Base-by-base conservation (phyloP, 2,113 vertebrate genomes). In the Gymnogyps californianus region DNA sequence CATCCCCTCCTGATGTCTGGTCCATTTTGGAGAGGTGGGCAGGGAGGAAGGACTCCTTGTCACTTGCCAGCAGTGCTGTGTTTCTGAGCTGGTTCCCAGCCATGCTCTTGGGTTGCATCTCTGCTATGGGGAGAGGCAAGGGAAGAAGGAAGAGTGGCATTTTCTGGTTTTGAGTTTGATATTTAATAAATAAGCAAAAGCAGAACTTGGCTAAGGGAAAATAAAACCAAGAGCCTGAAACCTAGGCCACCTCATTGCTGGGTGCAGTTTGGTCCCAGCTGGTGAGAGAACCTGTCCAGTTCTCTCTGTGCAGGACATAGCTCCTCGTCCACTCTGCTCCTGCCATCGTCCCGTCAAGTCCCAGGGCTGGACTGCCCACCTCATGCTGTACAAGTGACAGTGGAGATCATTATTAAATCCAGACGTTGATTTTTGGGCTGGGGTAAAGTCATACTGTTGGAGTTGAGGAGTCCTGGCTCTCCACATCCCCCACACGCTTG, bases 301-400 rank as follows among this genome's bases (percentile, higher is more conserved):
- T 89, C 16, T 22, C 52, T 93, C 36, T 34, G 87, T 65, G 52
- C 31, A 87, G 83, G 47, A 78, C 8, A 10, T 4, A 4, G 38
- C 70, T 77, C 18, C 40, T 89, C 3, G 1, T 61, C 65, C 32
- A 21, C 65, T n/a, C 51, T 34, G 65, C 18, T 57, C 10, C 64
- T 87, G 61, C 21, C 40, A 25, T 51, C 1, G 2, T 83, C 42
- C 69, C 6, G 0, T 76, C 26, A 40, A 75, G 34, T 64, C 18
- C 31, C 26, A 61, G 44, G 51, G 36, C 61, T 65, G 62, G n/a
- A 57, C 57, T 78, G 34, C 13, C 34, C 34, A 15, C 25, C 62
- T 87, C 0, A 0, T 77, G 55, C 72, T 62, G 14, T 58, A 20
- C 0, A 10, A 32, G 32, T 58, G 62, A 13, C 28, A 29, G 31